Evolutionary conservation across 1,140 invertebrate species (phyloP), one percentile per base, ranked within the genome.

Genomic region (Dendrolimus punctatus): DNA sequence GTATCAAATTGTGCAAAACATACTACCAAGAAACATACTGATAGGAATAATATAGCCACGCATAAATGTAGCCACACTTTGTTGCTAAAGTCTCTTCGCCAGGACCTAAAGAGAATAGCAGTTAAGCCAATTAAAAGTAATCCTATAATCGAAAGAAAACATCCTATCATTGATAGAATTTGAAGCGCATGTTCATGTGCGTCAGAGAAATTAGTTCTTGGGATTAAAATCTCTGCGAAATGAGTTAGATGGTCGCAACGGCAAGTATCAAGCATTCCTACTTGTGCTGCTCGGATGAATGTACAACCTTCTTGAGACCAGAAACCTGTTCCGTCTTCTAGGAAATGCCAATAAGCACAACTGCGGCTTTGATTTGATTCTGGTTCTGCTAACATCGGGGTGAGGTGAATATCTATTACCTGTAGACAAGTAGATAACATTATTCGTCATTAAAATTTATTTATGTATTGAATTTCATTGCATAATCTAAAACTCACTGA

Each of bases 51-150:
- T 39, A 88, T 77, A 0, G 87, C 73, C 9, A 76, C 62, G 46
- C 87, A 88, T 4, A 89, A 64, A 51, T 88, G 81, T 5, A 89
- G 58, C 81, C 87, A 88, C 39, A 89, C 79, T 65, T 88, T 89
- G 49, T 87, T 89, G 36, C 73, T 88, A 56, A 82, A 88, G 47
- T 88, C 82, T 55, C 78, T 57, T 54, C 88, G 64, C 88, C 88
- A 89, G 4, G 77, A 71, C 39, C 80, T 73, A 58, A 88, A 89
- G 44, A 85, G 47, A 5, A 71, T 57, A 0, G 85, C 87, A 0
- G 87, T 89, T 6, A 88, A 42, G 2, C 65, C 78, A 0, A 89
- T 80, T n/a, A 87, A 41, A 1, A 71, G 41, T 4, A 89, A 49
- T 2, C 87, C 85, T n/a, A 88, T 55, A 2, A 88, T 64, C 4